phyloP scores from a whole-genome alignment of 2,797 vertebrate genomes.

The Sylvia borin region DNA sequence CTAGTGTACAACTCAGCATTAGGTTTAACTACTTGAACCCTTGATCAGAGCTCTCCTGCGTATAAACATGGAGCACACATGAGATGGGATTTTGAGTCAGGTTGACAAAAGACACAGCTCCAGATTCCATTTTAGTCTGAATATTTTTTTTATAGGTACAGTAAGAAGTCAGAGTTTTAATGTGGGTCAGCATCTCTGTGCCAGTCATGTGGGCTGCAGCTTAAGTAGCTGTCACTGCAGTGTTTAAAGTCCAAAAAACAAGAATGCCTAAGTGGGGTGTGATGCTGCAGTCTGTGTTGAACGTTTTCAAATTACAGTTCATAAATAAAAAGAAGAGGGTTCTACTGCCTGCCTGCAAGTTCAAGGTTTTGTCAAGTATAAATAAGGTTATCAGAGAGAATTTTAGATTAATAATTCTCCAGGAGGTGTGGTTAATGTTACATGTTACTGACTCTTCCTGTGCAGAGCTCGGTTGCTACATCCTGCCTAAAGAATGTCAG shows the following conservation, averaged over 20 bases:
- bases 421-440: not conserved
- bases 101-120: not conserved
- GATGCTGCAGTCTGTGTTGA: not conserved
- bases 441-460: not conserved
- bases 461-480: fast-evolving
- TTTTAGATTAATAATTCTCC: not conserved
- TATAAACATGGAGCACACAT: not conserved
- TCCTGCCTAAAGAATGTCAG: not conserved
- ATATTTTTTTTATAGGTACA: not conserved
- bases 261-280: not conserved
- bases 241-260: not conserved
- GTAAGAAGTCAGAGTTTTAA: not conserved
- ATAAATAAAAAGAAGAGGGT: not conserved
- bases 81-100: not conserved
- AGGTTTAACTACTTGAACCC: not conserved
- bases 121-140: not conserved
- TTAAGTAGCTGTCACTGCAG: not conserved
- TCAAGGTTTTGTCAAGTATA: not conserved
- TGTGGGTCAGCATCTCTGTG: not conserved
- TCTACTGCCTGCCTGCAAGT: not conserved
- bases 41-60: not conserved
- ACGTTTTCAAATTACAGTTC: not conserved
- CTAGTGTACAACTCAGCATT: not conserved
- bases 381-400: not conserved
- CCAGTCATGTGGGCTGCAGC: fast-evolving